Evolutionary conservation across 2,888 invertebrate genomes (phyloP), one percentile per base, ranked within the genome.

Genomic region (Leucoma salicis): DNA sequence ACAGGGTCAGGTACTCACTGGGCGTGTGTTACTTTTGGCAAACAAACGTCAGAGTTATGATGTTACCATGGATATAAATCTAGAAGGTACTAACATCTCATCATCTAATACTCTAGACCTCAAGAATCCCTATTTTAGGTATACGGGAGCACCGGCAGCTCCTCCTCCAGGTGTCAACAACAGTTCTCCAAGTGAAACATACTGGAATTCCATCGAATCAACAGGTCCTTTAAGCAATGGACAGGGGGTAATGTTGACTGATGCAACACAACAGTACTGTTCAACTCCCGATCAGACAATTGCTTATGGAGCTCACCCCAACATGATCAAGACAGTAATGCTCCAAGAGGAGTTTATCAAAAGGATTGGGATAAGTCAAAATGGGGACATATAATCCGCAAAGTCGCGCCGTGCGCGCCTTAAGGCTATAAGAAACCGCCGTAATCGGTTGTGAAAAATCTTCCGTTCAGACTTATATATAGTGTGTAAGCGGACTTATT

Each of bases 11-110:
- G 92, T 94, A 6, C 88, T 99, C 39, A 95, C 95, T 0, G 99
- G 99, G 0, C 92, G 94, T 63, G 97, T 98, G 21, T 81, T 96
- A 43, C 91, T 99, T 56, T 91, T 96, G 53, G 98, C 99, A 10
- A 99, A 99, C 82, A 96, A 97, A 82, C 93, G 98, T 77, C 99
- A 99, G 91, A 99, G 99, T 69, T 99, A 99, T 73, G 99, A 99
- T 89, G 99, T 99, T 2, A 97, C 98, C 11, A 98, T 99, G 78
- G 97, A 98, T 65, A 88, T 99, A 58, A 93, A 93, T 60, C 92
- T 98, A 48, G 97, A 98, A 76, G 98, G 98, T 27, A 96, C 97
- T 8, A 93, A 93, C 44, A 93, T 95, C 66, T 93, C 94, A 48
- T 96, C 97, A 27, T 94, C 93, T 51, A 99, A 99, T 79, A 97